Base-by-base conservation (phyloP, 92 coral and sea anemone genomes). In the Zoanthus solanderi region DNA sequence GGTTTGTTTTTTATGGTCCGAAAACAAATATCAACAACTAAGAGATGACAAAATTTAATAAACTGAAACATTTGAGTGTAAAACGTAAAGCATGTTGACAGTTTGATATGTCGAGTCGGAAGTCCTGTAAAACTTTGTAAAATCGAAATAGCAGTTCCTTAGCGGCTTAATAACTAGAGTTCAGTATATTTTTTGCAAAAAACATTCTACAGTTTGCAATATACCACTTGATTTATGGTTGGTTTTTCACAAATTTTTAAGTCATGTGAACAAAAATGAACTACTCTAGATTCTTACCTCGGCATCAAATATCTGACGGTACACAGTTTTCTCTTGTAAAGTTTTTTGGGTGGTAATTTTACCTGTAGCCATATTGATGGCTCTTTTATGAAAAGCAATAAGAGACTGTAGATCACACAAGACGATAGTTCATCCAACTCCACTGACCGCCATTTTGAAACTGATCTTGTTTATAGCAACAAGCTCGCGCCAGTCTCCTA, bases 271-370 rank as follows among this genome's bases (percentile, higher is more conserved):
- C 42, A 37, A 37, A 0, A 4, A 37, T 37, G 42, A 30, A 30
- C n/a, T 32, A 68, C 7, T 48, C 0, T 16, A 10, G 34, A 7
- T 50, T 58, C 87, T 75, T 17, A 97, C 99, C 96, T 97, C 99
- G 44, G 99, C 99, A 68, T 95, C 98, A 79, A 97, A 97, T 31
- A 97, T 91, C 71, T 95, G 96, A 48, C 99, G 94, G 81, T 95
- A 97, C 34, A 97, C 94, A 90, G 92, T 91, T 83, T 93, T 98
- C 44, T 90, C 96, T 16, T 95, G 94, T 28, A 97, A 78, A 17
- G 92, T 80, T 47, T 94, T 93, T 69, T 82, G 94, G 69, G 92
- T 37, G 28, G 90, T 90, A 17, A 97, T 87, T 45, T 97, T 93
- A 52, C 94, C 90, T 87, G 94, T 91, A 65, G 98, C 94, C 99